Evolutionary conservation across 1,140 invertebrate genomes (phyloP).

Genomic region (Lithobius niger): DNA sequence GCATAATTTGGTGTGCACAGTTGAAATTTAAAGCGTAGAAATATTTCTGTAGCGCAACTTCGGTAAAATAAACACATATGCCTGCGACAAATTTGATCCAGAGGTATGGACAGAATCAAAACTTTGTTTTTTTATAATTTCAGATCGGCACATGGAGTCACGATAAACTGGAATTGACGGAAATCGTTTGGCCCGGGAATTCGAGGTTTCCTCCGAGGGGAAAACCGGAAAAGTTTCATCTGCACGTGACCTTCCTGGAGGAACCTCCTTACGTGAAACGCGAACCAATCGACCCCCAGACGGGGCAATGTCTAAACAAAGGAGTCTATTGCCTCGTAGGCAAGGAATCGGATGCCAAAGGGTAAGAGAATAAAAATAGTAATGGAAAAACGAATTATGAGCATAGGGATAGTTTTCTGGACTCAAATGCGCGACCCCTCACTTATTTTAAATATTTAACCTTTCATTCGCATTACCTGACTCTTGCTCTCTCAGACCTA

Average conservation of each 20-base stretch:
- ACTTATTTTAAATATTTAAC: too few species aligned
- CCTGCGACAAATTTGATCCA: neutral
- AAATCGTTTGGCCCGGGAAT: slow-evolving; percentile 84
- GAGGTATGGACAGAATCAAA: too few species aligned
- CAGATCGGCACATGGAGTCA: slow-evolving; percentile 81
- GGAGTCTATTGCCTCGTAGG: slow-evolving; percentile 54
- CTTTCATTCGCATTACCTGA: too few species aligned
- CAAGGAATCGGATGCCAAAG: too few species aligned
- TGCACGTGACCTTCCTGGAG: slow-evolving; percentile 47
- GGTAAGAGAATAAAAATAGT: slow-evolving; percentile 27
- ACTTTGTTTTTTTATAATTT: neutral
- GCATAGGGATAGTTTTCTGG: too few species aligned
- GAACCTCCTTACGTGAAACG: slow-evolving; percentile 92
- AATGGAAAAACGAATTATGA: slow-evolving; percentile 6
- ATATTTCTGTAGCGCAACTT: too few species aligned
- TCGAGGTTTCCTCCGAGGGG: slow-evolving; percentile 36
- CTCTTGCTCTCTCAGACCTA: too few species aligned
- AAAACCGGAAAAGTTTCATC: slow-evolving; percentile 35
- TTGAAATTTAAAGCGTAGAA: too few species aligned
- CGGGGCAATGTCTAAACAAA: slow-evolving; percentile 73
- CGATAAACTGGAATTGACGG: slow-evolving; percentile 81
- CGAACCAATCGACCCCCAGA: slow-evolving; percentile 73
- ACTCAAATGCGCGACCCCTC: too few species aligned
- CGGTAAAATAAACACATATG: too few species aligned
- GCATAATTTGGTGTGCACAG: too few species aligned